phyloP scores from a whole-genome alignment of 2,797 vertebrate genomes.

The Otus scops region DNA sequence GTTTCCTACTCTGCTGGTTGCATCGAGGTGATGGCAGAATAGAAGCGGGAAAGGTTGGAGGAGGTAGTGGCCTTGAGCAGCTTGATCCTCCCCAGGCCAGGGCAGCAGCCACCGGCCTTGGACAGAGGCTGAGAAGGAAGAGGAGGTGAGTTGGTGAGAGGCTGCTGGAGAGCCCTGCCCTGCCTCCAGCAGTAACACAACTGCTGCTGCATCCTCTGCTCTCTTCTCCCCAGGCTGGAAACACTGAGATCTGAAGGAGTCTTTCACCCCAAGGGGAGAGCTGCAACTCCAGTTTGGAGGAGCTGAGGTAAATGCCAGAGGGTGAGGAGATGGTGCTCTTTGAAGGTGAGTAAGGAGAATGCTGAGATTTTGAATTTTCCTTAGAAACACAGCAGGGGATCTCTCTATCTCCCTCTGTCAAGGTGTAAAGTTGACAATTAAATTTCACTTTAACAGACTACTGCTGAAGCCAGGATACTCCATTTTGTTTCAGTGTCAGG shows the following conservation, averaged over 20 bases:
- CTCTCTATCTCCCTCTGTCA: not conserved
- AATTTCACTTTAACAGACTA: not conserved
- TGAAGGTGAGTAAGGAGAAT: not conserved
- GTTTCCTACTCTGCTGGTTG: not conserved
- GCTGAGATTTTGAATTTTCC: not conserved
- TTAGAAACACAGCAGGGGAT: not conserved
- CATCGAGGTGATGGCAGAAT: not conserved
- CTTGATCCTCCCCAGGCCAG: not conserved
- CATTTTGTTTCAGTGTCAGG: not conserved
- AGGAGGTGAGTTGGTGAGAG: not conserved
- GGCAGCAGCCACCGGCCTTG: not conserved
- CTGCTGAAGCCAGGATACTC: not conserved
- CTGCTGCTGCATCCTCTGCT: accelerated
- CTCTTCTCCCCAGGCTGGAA: not conserved
- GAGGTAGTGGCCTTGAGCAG: not conserved
- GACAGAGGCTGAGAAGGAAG: not conserved
- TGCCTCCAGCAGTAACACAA: not conserved
- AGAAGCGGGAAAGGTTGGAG: not conserved
- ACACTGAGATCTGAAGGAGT: not conserved
- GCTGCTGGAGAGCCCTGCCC: not conserved
- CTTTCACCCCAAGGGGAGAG: not conserved
- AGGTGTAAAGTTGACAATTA: not conserved
- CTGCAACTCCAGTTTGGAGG: not conserved
- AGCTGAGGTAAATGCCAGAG: not conserved
- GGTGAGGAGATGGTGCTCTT: not conserved